Evolutionary conservation across 2,113 vertebrate genomes (phyloP), one percentile per base, ranked within the genome.

Genomic region (Scolopax mira): DNA sequence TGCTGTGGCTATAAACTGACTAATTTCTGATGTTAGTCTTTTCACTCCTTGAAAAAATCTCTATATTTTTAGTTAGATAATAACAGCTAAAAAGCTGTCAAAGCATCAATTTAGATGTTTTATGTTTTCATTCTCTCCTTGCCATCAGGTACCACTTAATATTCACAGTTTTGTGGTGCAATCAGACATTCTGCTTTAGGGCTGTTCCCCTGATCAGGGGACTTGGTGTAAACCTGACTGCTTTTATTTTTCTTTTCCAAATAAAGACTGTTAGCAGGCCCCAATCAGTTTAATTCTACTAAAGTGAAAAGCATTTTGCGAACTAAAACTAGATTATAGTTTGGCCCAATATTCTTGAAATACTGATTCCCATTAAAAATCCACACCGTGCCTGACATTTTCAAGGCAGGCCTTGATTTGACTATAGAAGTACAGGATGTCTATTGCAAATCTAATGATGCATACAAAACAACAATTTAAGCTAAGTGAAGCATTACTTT

Each of bases 391-490:
- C 41, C 48, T 61, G 64, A 37, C 4, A 0, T 42, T 93, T 88
- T 81, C 85, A 83, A 95, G 77, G 39, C 44, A 70, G 46, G 24
- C 35, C 17, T 80, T 94, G 55, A 54, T 94, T 46, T 64, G 33
- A 58, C 9, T 24, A 18, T 35, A 51, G 51, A 85, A 91, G 42
- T 46, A 62, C 28, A 66, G 62, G n/a, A n/a, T 74, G n/a, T 42
- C 74, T 88, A 60, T 62, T 88, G 60, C 28, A 86, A 83, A 92
- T 57, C 39, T 80, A 94, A 74, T 60, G 60, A 39, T 44, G 75
- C 72, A 67, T 5, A 64, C 48, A 86, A 95, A 93, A 64, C 55
- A 93, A 83, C 54, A 70, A 65, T 91, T 95, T 65, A 85, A 89
- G 54, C 37, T 81, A 79, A 73, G 55, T 11, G 11, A 62, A 89